These are phyloP conservation scores for Burhinus bistriatus DNA, from an alignment of 2,113 vertebrate species.

Conservation along the genomic window DNA sequence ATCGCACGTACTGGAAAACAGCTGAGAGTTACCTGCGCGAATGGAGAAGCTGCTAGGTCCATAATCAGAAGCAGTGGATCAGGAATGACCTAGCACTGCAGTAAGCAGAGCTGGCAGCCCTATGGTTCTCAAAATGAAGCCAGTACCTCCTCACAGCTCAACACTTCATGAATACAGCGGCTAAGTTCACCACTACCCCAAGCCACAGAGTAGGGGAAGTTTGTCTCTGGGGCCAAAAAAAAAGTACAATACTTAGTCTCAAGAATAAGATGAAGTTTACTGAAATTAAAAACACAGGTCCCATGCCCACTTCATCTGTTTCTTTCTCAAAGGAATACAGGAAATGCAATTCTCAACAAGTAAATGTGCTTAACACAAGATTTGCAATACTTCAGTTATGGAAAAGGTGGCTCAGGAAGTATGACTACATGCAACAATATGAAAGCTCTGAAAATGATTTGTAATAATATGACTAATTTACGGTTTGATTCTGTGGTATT, in stretches of 20 bases:
- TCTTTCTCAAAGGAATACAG: background rate
- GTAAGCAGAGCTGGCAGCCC: background rate
- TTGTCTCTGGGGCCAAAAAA: background rate
- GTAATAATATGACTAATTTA: background rate
- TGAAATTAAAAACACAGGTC: background rate
- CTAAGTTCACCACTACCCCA: background rate
- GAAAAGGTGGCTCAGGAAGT: background rate
- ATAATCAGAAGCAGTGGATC: background rate
- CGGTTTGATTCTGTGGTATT: background rate
- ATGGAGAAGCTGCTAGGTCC: background rate
- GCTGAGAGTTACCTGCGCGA: background rate
- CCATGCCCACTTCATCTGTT: background rate
- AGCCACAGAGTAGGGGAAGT: background rate
- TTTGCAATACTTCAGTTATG: background rate
- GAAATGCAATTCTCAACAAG: background rate
- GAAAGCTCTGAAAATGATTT: background rate
- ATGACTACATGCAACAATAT: background rate
- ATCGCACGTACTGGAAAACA: background rate
- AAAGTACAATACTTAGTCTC: background rate
- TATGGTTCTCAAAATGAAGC: background rate
- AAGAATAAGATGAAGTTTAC: background rate
- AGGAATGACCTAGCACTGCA: fast-evolving
- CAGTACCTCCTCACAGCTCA: background rate
- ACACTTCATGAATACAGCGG: background rate
- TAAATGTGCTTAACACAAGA: background rate